phyloP scores from a whole-genome alignment of 2,113 vertebrate genomes.

The Colius striatus region DNA sequence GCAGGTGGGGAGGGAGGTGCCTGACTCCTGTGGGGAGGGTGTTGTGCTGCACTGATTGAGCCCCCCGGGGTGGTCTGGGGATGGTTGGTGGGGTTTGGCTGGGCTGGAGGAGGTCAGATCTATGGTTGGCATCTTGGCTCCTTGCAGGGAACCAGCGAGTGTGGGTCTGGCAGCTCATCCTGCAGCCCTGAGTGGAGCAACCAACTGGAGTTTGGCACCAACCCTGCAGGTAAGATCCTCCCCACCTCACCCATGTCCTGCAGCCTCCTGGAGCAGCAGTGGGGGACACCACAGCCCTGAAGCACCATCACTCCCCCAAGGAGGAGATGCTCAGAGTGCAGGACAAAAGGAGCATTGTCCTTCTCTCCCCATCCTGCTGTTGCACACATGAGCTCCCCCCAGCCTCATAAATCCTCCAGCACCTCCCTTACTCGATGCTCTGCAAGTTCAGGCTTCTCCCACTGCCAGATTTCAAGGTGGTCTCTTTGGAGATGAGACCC shows the following conservation, averaged over 20 bases:
- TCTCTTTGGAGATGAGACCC: background rate
- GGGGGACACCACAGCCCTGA: background rate
- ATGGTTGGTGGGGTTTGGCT: background rate
- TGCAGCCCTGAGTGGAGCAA: slow-evolving; percentile 96
- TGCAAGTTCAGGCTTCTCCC: background rate
- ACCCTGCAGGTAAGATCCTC: slow-evolving; percentile 80
- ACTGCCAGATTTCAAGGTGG: background rate
- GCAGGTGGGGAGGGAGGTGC: background rate
- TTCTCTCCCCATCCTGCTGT: background rate
- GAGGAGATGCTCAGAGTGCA: accelerated
- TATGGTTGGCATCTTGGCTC: background rate
- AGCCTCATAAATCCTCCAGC: background rate
- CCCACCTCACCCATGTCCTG: accelerated
- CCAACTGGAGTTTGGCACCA: slow-evolving; percentile 87
- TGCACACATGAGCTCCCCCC: background rate
- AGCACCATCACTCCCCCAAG: accelerated
- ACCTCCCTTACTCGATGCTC: background rate
- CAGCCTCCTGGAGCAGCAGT: accelerated
- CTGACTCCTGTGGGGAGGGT: accelerated
- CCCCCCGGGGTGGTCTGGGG: accelerated
- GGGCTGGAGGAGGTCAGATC: background rate
- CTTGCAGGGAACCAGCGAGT: slow-evolving; percentile 87
- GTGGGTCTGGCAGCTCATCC: slow-evolving; percentile 89
- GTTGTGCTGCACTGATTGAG: accelerated
- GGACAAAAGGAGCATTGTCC: background rate